Conservation (phyloP, 2,797 vertebrate genomes). For the Natrix natrix region DNA sequence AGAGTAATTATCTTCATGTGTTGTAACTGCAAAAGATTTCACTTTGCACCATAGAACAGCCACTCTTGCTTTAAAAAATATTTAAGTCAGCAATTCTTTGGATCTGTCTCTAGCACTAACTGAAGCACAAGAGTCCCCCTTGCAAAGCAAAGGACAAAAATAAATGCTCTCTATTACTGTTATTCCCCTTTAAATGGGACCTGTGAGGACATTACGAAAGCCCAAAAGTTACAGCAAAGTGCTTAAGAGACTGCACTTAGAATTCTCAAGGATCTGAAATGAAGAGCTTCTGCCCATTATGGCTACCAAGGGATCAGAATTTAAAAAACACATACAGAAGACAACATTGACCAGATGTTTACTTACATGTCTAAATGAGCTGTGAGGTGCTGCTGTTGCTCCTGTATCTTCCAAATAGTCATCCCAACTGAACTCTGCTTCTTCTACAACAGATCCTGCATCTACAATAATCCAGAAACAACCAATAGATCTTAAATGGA, state of each 20-base stretch:
- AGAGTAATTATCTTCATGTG: background rate
- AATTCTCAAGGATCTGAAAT: background rate
- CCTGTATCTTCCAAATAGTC: constrained; percentile 96
- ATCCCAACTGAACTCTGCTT: constrained; percentile 94
- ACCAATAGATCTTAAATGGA: background rate
- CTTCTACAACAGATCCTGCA: constrained; percentile 87
- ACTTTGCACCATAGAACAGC: background rate
- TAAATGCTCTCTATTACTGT: background rate
- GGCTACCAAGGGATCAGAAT: background rate
- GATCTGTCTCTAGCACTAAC: background rate
- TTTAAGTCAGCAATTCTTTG: background rate
- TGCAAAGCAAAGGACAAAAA: background rate
- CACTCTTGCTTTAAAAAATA: background rate
- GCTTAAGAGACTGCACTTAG: background rate
- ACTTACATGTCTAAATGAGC: constrained; percentile 96
- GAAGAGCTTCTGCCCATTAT: constrained; percentile 1
- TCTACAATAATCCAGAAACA: constrained; percentile 74
- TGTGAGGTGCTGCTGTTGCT: constrained; percentile 86
- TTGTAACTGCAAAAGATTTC: background rate
- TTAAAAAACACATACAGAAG: background rate
- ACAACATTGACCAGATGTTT: constrained; percentile 12
- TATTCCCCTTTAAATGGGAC: constrained; percentile 5
- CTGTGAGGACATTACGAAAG: background rate
- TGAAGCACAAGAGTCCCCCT: background rate
- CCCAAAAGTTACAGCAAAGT: background rate